phyloP scores from a whole-genome alignment of 2,888 invertebrate genomes.

The Trichogramma evanescens region DNA sequence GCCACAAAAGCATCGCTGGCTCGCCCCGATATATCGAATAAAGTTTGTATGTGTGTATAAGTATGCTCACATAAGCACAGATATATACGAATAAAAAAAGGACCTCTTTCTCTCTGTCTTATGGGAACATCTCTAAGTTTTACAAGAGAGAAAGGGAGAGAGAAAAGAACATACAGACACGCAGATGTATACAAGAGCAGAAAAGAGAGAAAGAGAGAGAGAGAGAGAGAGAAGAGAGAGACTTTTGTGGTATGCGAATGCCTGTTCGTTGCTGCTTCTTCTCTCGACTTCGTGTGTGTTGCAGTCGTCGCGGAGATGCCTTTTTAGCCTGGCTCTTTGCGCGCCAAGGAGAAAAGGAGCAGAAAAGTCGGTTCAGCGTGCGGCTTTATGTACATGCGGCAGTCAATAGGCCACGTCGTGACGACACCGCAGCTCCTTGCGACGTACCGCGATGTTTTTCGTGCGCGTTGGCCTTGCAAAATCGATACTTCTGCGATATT shows the following conservation, averaged over 20 bases:
- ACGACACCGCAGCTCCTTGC: too few species aligned
- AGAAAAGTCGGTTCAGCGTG: too few species aligned
- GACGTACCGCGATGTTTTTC: too few species aligned
- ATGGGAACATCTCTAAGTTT: slow-evolving; percentile 14
- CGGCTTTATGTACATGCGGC: too few species aligned
- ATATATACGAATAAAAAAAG: background rate
- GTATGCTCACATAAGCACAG: too few species aligned
- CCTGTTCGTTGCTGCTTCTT: too few species aligned
- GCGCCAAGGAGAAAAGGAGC: background rate
- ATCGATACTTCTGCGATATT: too few species aligned
- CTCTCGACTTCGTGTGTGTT: too few species aligned
- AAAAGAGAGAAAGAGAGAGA: background rate
- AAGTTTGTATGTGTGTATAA: too few species aligned
- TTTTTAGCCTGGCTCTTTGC: background rate
- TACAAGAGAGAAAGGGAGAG: background rate
- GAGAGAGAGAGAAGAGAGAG: slow-evolving; percentile 2
- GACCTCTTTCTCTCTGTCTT: slow-evolving; percentile 1
- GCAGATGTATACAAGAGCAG: background rate
- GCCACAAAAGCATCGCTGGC: slow-evolving; percentile 10
- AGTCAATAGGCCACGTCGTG: too few species aligned
- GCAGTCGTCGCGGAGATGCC: slow-evolving; percentile 3
- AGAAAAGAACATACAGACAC: background rate
- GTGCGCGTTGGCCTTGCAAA: too few species aligned
- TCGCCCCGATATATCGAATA: slow-evolving; percentile 5
- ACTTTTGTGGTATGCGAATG: slow-evolving; percentile 14